Base-by-base conservation (phyloP, 1,140 invertebrate species). In the Phocides pigmalion region DNA sequence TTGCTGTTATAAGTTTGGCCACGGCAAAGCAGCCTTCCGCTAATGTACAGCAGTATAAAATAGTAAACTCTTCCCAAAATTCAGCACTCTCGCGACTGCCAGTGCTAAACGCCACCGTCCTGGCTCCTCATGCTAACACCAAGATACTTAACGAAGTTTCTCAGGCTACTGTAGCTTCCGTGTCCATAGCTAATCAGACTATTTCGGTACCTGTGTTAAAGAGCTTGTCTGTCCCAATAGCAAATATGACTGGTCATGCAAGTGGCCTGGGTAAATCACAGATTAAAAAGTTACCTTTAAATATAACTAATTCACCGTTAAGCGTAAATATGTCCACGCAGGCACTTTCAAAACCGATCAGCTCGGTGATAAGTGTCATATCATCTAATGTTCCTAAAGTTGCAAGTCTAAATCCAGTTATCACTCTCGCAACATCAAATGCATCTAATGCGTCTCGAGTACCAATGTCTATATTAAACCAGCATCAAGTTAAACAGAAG, bases 171-270 rank as follows among this genome's bases (percentile, higher is more conserved):
- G 90, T 92, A 0, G 91, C 91, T 20, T 92, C 91, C 16, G 93
- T 94, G 11, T 94, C 93, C 2, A 94, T 94, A 53, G 93, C 93
- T 8, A 94, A 94, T 71, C 93, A 93, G 70, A 94, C 93, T 12
- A 94, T 94, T 63, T 93, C 93, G 8, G 93, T 94, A 22, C 93
- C 93, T 4, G 83, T 94, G 35, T 72, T 94, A n/a, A 94, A 93
- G 68, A 93, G 86, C 37, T 69, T 93, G 0, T 79, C 87, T 5
- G 89, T 92, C 17, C 90, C 90, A 3, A 81, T 91, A 32, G 78
- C 74, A 12, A 82, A 74, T 62, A 72, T 85, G 11, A 73, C 75
- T 35, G 79, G 80, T 4, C 84, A 89, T 51, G 63, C 59, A 6
- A 70, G 74, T 54, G 84, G 72, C 9, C 66, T 79, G 15, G 37